Evolutionary conservation across 2,888 invertebrate species (phyloP), one percentile per base, ranked within the genome.

Genomic region (Lissocephala sabroskyi): DNA sequence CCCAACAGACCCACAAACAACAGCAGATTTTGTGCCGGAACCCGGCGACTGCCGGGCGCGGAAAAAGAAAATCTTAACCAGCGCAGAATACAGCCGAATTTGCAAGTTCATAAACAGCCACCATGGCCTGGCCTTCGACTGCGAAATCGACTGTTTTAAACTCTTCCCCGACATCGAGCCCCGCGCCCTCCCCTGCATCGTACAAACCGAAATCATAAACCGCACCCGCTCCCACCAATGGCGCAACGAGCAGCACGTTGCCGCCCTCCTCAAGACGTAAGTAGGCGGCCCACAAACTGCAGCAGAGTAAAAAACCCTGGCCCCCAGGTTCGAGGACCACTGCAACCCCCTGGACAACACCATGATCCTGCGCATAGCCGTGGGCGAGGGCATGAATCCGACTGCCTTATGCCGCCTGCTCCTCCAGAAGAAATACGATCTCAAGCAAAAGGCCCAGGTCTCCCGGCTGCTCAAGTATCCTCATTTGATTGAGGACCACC

Each of bases 151-250:
- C n/a, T n/a, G n/a, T n/a, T n/a, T n/a, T n/a, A n/a, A n/a, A n/a
- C n/a, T n/a, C n/a, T 91, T 88, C 77, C 85, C 86, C 48, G 82
- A 87, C 36, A 80, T 91, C 45, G 86, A 88, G 40, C 79, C 86
- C 36, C 83, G 86, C 43, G 90, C 92, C 0, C 70, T 94, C 29
- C 89, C 89, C 45, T 92, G 93, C 79, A 92, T 94, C 62, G 80
- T 92, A 49, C 88, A 89, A 18, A 85, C 88, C 36, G 88, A 92
- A 65, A 86, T 90, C 37, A 89, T 89, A 75, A 86, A 88, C 64
- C 86, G 87, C 51, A 89, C 90, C 87, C 92, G 90, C 79, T 83
- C 84, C 9, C 88, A 86, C 52, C 89, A 91, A 74, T 84, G 86
- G 57, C 89, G 88, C 64, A 87, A 89, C 28, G 88, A 89, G 42